Conservation (phyloP, 2,797 vertebrate species). For the Tokudaia tokunoshimensis region DNA sequence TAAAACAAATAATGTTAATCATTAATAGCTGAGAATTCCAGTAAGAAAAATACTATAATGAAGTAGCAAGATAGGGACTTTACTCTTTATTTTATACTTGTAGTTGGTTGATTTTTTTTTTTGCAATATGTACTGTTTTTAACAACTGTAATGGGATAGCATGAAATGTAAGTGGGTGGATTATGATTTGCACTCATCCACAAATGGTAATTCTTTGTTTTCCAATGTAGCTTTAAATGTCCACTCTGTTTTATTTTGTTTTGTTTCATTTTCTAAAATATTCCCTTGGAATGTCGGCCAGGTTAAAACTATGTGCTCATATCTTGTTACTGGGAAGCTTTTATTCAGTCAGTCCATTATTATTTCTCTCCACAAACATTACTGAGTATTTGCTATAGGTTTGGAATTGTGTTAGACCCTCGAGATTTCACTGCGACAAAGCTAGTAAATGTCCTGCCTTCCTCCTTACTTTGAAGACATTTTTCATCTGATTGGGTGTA, state of each 20-base stretch:
- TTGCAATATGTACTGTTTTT: neutral
- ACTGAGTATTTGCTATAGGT: neutral
- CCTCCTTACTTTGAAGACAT: neutral
- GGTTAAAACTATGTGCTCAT: neutral
- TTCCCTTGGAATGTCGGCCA: neutral
- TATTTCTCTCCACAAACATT: neutral
- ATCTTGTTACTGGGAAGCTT: neutral
- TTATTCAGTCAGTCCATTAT: neutral
- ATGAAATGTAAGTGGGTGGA: rapidly evolving
- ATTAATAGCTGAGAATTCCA: neutral
- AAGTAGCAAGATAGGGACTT: neutral
- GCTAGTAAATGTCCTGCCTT: neutral
- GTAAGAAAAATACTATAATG: neutral
- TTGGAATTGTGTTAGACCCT: neutral
- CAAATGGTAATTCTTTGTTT: neutral
- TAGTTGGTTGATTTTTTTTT: neutral
- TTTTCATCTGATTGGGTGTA: neutral
- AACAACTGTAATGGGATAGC: too few species aligned
- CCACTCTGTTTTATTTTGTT: neutral
- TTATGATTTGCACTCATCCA: neutral
- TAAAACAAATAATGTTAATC: neutral
- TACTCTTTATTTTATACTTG: neutral
- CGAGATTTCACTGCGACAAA: neutral
- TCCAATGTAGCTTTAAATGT: neutral
- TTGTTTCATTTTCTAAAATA: slow-evolving; percentile 4